Evolutionary conservation across 2,797 vertebrate genomes (phyloP), one percentile per base, ranked within the genome.

Genomic region (Myotis findleyi): DNA sequence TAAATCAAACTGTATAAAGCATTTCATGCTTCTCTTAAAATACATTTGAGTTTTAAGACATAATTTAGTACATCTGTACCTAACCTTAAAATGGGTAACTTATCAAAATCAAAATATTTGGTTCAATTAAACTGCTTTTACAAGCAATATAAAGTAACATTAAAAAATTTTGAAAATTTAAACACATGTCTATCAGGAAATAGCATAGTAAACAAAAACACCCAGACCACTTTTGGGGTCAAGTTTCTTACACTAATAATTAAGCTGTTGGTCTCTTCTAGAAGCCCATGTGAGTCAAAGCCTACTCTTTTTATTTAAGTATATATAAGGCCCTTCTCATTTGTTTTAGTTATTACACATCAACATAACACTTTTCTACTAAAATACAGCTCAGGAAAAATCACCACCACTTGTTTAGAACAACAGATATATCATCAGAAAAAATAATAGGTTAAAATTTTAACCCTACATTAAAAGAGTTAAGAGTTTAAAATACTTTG

Each of bases 401-500:
- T 49, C 17, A 33, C 0, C 73, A 41, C 17, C 11, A 82, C 30
- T 87, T 77, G 33, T 71, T 82, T 82, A 44, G 2, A 84, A 92
- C 2, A 72, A 41, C 11, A 89, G 47, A 94, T 91, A 87, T 3
- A 49, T 20, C n/a, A 33, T 49, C 30, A 94, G 36, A 79, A 93
- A 79, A 69, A 87, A 12, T 33, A 41, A 27, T 27, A 13, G 18
- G 13, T 66, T 77, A 59, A 88, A 82, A 10, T 64, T 71, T 93
- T 73, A 94, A 91, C 6, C 25, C 82, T 3, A 66, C 16, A 69
- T 59, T 41, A 69, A 81, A 79, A 89, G 36, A 77, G 25, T 51
- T 51, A 68, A 84, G 21, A 92, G 38, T 71, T 94, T 76, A 92
- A 97, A 87, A 96, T 94, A 90, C 10, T 94, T 98, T 98, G 97